A percentile compares a stretch with the other conserved stretches of the same genome.
phyloP scores from a whole-genome alignment of 2,797 vertebrate species.

The Clarias platycephalus region DNA sequence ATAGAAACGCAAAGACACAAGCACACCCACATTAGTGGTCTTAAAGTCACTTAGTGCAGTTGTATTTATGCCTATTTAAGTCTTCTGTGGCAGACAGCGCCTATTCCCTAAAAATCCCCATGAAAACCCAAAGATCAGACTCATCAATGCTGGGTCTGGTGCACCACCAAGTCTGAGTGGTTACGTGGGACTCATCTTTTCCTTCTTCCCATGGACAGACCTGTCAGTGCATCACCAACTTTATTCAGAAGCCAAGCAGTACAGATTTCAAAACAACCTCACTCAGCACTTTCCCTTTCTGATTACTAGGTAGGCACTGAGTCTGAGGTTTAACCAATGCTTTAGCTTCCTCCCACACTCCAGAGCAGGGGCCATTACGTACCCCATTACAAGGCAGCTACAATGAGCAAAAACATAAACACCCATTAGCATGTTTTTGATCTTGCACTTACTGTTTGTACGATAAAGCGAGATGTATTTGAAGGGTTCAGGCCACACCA shows the following conservation, averaged over 20 bases:
- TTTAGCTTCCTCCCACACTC: constrained; percentile 71
- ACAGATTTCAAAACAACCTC: constrained; percentile 59
- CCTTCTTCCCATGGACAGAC: constrained; percentile 12
- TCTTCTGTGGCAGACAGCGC: not conserved
- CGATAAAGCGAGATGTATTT: constrained; percentile 37
- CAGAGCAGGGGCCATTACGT: constrained; percentile 45
- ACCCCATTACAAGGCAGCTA: constrained; percentile 55
- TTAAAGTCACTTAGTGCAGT: not conserved
- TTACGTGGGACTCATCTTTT: constrained; percentile 18
- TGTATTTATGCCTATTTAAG: not conserved
- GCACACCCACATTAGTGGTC: not conserved
- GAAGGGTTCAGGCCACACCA: constrained; percentile 19
- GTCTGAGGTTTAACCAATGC: constrained; percentile 65
- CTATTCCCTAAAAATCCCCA: not conserved
- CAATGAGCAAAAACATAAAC: constrained; percentile 27
- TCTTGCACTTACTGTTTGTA: constrained; percentile 21
- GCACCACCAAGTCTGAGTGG: constrained; percentile 6
- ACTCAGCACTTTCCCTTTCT: constrained; percentile 65
- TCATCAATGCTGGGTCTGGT: not conserved
- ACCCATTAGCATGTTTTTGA: constrained; percentile 29
- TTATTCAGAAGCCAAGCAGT: constrained; percentile 69
- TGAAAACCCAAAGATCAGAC: constrained; percentile 1
- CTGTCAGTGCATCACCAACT: constrained; percentile 52
- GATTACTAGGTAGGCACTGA: constrained; percentile 73
- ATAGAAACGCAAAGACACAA: not conserved